Conservation (phyloP, 2,113 vertebrate genomes). For the zebrafish (Danio rerio) region DNA sequence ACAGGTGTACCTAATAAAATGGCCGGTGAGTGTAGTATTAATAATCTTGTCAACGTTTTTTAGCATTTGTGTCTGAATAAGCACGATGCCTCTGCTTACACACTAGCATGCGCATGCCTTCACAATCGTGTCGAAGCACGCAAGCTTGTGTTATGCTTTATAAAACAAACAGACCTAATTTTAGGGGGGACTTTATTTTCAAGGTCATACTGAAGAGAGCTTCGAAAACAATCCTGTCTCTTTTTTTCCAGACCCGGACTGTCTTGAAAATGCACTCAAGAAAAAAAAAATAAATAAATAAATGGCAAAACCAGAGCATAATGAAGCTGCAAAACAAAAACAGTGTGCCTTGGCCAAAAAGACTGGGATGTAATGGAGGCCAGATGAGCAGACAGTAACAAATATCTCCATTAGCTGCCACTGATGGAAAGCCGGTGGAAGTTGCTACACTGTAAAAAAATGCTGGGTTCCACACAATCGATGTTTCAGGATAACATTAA, state of each 20-base stretch:
- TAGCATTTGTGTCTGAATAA: background rate
- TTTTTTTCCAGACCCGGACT: constrained; percentile 8
- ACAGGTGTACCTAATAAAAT: too few species aligned
- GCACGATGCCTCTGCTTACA: background rate
- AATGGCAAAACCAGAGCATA: constrained; percentile 38
- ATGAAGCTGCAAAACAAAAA: constrained; percentile 47
- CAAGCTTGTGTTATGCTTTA: background rate
- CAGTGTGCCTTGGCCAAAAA: constrained; percentile 10
- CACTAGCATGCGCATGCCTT: background rate
- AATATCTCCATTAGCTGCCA: constrained; percentile 55
- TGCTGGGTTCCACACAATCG: too few species aligned
- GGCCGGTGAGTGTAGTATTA: too few species aligned
- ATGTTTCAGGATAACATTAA: too few species aligned
- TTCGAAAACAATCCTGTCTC: background rate
- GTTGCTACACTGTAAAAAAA: background rate
- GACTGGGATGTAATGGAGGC: constrained; percentile 58
- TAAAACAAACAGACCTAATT: constrained; percentile 32
- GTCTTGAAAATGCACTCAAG: background rate
- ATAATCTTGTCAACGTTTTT: background rate
- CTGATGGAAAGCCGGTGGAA: constrained; percentile 47
- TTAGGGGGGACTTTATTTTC: constrained; percentile 18
- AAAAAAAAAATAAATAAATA: background rate
- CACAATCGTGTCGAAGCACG: background rate
- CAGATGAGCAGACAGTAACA: constrained; percentile 64
- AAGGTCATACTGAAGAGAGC: background rate